These are phyloP conservation scores for Hedychridium roseum DNA, from an alignment of 2,888 invertebrate species.

Conservation along the genomic window DNA sequence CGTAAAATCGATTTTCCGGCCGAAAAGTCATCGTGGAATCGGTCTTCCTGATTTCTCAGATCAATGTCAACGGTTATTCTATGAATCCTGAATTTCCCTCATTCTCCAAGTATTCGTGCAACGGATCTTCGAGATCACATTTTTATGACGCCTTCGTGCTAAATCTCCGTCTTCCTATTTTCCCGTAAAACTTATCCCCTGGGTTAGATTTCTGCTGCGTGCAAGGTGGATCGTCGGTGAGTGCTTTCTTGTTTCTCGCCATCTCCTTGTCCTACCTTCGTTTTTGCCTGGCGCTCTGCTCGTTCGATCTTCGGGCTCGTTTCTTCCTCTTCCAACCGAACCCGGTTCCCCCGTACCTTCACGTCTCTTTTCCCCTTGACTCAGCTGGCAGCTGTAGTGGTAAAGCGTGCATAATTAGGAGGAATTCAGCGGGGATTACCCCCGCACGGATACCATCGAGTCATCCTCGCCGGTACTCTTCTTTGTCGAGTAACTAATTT, in stretches of 20 bases:
- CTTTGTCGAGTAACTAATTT: slow-evolving; percentile 61
- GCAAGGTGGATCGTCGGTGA: slow-evolving; percentile 1
- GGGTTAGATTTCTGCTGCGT: too few species aligned
- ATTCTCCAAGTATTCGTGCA: too few species aligned
- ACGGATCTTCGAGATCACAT: too few species aligned
- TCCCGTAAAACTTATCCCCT: too few species aligned
- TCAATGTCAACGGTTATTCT: background rate
- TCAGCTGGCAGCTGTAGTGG: slow-evolving; percentile 50
- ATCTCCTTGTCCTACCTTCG: slow-evolving; percentile 5
- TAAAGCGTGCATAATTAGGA: slow-evolving; percentile 63
- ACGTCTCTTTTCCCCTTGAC: slow-evolving; percentile 14
- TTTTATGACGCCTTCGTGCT: too few species aligned
- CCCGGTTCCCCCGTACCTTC: too few species aligned
- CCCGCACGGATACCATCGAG: slow-evolving; percentile 58
- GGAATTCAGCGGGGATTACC: slow-evolving; percentile 62
- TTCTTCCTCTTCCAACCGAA: slow-evolving; percentile 11
- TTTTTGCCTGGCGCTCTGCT: slow-evolving; percentile 1
- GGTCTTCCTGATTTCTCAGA: too few species aligned
- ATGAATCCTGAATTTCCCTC: too few species aligned
- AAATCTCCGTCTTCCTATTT: too few species aligned
- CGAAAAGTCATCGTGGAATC: too few species aligned
- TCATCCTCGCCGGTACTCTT: slow-evolving; percentile 54
- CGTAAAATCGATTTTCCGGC: slow-evolving; percentile 40
- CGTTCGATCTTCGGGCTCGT: slow-evolving; percentile 5
- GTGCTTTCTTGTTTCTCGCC: slow-evolving; percentile 11